Percentiles rank a stretch among this genome's conserved stretches.
Conservation (phyloP, 35 echinoderm and acorn worm species). For the Apostichopus californicus region DNA sequence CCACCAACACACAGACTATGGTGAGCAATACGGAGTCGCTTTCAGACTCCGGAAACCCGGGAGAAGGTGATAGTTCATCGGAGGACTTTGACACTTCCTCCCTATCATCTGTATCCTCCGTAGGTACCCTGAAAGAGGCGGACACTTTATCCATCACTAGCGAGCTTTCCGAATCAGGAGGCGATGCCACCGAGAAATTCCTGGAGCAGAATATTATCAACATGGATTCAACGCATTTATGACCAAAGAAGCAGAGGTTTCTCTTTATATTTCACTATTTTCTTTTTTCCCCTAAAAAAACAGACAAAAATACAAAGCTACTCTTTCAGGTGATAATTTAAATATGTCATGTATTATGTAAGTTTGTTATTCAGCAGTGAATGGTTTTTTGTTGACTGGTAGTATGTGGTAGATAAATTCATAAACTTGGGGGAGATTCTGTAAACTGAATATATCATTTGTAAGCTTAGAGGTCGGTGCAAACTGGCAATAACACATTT, state of each 20-base stretch:
- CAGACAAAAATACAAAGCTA: neutral
- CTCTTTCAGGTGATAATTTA: constrained; percentile 51
- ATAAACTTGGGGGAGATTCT: no score
- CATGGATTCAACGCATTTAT: constrained; percentile 49
- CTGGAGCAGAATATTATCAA: neutral
- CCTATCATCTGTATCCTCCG: constrained; percentile 27
- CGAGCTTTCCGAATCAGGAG: constrained; percentile 23
- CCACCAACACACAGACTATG: neutral
- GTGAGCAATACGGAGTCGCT: neutral
- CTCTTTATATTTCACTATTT: neutral
- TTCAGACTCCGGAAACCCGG: neutral
- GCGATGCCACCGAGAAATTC: neutral
- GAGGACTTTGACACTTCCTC: constrained; percentile 31
- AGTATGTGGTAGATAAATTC: no score
- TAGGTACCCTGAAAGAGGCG: constrained; percentile 24
- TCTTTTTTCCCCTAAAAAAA: neutral
- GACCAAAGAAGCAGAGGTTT: constrained; percentile 1
- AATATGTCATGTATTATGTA: neutral
- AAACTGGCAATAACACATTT: no score
- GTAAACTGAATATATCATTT: no score
- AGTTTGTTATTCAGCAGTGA: no score
- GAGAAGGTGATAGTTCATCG: neutral
- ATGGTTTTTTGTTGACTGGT: no score
- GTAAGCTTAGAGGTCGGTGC: no score
- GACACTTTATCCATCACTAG: constrained; percentile 36